Base-by-base conservation (phyloP, 1,140 invertebrate genomes). In the Pseudoatta argentina region DNA sequence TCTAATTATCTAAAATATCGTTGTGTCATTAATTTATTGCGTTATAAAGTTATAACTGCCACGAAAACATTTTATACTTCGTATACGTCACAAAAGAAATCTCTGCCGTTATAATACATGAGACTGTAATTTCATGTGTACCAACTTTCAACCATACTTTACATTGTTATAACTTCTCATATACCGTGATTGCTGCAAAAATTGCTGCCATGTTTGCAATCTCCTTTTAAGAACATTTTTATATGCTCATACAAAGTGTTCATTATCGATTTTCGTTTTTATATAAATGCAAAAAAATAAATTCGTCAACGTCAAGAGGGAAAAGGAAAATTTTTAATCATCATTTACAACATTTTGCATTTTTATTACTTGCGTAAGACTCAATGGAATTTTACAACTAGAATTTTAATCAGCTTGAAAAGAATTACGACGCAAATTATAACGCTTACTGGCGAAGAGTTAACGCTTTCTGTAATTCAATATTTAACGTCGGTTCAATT, bases 401-500 rank as follows among this genome's bases (percentile, higher is more conserved):
- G 24, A 24, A 24, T 24, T 24, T 24, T 24, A 72, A 14, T 44
- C 51, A 34, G 7, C 21, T 55, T 14, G 24, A 18, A 72, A 21
- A 57, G 53, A 57, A 44, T 81, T 71, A 44, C 6, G 8, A 44
- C 71, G 24, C 18, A 71, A 57, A 72, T 81, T 57, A 72, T 72
- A 18, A 79, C 63, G 64, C 64, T 81, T 69, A 51, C 16, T 55
- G 34, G 21, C 51, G 3, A n/a, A 44, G 51, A 76, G 55, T 21
- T 55, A 27, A 81, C 77, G 64, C 30, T 71, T 16, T 6, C 64
- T 71, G 57, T 71, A 71, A 81, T 16, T 55, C 77, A 21, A 81
- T 81, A 57, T 81, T 39, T 81, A 81, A 71, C 27, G 6, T 30
- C 30, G n/a, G 27, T 57, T 57, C 77, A 27, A 55, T 57, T 64